Conservation (phyloP, 2,797 vertebrate species). For the Tokudaia tokunoshimensis region DNA sequence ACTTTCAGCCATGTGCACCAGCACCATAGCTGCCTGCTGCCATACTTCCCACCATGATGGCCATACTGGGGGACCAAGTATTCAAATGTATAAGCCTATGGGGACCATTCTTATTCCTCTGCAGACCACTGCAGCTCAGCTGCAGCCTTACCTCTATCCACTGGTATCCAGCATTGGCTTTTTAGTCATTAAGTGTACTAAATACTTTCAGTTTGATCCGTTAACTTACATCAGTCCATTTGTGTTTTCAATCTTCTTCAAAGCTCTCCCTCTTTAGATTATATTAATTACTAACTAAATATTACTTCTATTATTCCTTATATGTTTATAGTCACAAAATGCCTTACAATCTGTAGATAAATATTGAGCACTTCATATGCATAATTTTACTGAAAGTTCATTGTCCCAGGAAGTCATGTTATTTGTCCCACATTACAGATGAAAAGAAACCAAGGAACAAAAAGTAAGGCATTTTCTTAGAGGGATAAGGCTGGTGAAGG, state of each 20-base stretch:
- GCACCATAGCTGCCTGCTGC: too few relatives aligned
- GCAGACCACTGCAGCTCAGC: not conserved
- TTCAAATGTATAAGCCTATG: not conserved
- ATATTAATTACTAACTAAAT: not conserved
- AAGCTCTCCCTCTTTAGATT: constrained; percentile 6
- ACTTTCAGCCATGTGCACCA: not conserved
- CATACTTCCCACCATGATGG: not conserved
- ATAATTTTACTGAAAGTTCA: not conserved
- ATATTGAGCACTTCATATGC: not conserved
- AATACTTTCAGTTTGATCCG: not conserved
- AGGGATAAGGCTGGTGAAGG: not conserved
- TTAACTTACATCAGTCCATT: not conserved
- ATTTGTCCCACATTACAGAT: constrained; percentile 19
- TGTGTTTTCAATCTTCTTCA: not conserved
- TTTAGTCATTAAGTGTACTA: not conserved
- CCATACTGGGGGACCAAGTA: not conserved
- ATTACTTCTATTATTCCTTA: not conserved
- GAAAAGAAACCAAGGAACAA: not conserved
- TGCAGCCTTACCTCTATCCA: not conserved
- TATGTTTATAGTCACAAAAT: constrained; percentile 4
- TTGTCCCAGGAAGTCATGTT: not conserved
- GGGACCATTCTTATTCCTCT: not conserved
- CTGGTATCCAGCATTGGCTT: not conserved
- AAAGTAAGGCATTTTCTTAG: not conserved
- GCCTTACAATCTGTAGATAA: not conserved